These are phyloP conservation scores for Psittacula cyanocephala DNA, from an alignment of 2,113 vertebrate genomes.

Conservation along the genomic window DNA sequence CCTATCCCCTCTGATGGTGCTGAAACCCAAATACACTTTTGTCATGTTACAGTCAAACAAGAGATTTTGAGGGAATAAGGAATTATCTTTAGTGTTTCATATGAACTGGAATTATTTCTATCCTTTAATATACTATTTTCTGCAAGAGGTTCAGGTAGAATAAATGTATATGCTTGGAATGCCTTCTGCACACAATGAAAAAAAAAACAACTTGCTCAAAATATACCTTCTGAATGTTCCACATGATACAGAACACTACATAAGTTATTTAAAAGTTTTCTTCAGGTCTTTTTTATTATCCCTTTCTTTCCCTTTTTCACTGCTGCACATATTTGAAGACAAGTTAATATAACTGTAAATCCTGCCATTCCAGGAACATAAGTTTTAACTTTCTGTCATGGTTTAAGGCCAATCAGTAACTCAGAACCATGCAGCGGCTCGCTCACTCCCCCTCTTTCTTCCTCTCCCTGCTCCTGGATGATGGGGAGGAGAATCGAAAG, in stretches of 20 bases:
- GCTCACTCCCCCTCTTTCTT: neutral
- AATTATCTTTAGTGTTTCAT: conserved; percentile 26
- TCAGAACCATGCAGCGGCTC: neutral
- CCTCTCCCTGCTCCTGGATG: neutral
- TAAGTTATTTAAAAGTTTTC: neutral
- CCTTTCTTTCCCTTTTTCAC: neutral
- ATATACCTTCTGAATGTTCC: conserved; percentile 1
- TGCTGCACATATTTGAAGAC: neutral
- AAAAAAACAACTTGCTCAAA: neutral
- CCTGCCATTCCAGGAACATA: neutral
- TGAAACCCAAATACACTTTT: conserved; percentile 1
- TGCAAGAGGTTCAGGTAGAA: conserved; percentile 19
- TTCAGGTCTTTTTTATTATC: neutral
- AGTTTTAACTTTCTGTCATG: neutral
- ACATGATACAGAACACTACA: neutral
- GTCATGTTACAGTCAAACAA: conserved; percentile 40
- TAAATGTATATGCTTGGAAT: conserved; percentile 13
- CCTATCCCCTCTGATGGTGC: neutral
- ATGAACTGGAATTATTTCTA: conserved; percentile 44
- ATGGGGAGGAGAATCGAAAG: neutral
- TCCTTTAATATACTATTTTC: conserved; percentile 46
- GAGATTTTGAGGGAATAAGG: conserved; percentile 1
- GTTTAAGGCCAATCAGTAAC: neutral
- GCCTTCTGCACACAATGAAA: neutral
- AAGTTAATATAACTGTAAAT: neutral